Evolutionary conservation across 2,797 vertebrate genomes (phyloP), one percentile per base, ranked within the genome.

Genomic region (Hephaestus fuliginosus): DNA sequence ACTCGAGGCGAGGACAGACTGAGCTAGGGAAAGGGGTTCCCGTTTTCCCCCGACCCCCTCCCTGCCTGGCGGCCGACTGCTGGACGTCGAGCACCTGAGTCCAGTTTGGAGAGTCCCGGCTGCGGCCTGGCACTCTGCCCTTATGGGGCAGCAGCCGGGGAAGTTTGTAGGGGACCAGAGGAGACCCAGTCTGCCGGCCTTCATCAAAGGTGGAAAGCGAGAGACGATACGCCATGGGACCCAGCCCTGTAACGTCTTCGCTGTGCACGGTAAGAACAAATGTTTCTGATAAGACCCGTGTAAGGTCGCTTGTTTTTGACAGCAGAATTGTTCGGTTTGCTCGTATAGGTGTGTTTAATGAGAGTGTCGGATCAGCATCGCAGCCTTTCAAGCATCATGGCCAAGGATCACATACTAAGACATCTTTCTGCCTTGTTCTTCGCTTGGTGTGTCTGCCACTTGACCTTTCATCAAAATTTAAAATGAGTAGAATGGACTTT

Each of bases 121-220:
- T 90, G 90, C 83, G 90, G 94, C 94, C 95, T 95, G 94, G 95
- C 92, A 93, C 79, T 91, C 83, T 94, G 96, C 90, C 96, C 98
- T 97, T 98, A 99, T 99, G 98, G 98, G 98, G 97, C 98, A 99
- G 95, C 98, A 99, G 97, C 98, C 98, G 95, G 98, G 97, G 94
- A 99, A 99, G 96, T 97, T 97, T 93, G 96, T 96, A 93, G 98
- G 98, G 95, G 98, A 99, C 95, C 98, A 98, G 92, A 96, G 98
- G 94, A 97, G 98, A 96, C 98, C 98, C 36, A 99, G 98, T 96
- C 94, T 99, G 94, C 97, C 97, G 48, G 96, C 97, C 93, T 99
- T 99, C 84, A 99, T 99, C 92, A 99, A 98, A 87, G 96, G 95
- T 86, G 96, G 94, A 81, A 98, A 93, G 94, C 98, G 97, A 90